Percentiles rank a stretch among this genome's conserved stretches.
Conservation (phyloP, 2,888 invertebrate genomes). For the Protodeltote pygarga region DNA sequence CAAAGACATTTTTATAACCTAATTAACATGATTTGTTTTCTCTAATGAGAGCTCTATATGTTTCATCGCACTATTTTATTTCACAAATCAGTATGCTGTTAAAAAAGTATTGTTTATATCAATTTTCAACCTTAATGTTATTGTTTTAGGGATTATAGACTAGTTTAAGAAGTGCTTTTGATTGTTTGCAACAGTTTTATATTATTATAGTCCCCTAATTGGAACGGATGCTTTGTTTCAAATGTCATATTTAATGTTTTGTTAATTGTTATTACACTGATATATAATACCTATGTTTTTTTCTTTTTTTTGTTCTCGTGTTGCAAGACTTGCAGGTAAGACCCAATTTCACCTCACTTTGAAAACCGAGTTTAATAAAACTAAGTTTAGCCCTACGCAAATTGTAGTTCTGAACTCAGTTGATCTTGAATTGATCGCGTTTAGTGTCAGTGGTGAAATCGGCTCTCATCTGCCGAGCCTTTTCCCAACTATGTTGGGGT, state of each 20-base stretch:
- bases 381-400: no score
- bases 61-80: constrained; percentile 64
- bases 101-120: not conserved
- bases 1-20: constrained; percentile 77
- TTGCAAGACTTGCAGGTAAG: no score
- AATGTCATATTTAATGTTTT: constrained; percentile 63
- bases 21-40: constrained; percentile 85
- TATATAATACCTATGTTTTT: constrained; percentile 35
- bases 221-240: constrained; percentile 72
- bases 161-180: constrained; percentile 3
- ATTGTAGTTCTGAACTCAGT: no score
- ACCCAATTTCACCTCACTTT: no score
- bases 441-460: no score
- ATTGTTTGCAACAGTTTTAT: constrained; percentile 60
- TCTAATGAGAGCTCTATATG: constrained; percentile 76
- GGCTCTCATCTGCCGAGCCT: no score
- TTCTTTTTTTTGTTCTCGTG: no score
- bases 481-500: no score
- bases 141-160: constrained; percentile 7
- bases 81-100: constrained; percentile 4
- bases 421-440: no score
- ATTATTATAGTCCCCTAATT: constrained; percentile 74
- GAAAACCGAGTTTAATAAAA: no score
- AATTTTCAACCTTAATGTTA: constrained; percentile 39
- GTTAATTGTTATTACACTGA: constrained; percentile 48